phyloP scores from a whole-genome alignment of 2,888 invertebrate genomes.

The Archips crataeganus region DNA sequence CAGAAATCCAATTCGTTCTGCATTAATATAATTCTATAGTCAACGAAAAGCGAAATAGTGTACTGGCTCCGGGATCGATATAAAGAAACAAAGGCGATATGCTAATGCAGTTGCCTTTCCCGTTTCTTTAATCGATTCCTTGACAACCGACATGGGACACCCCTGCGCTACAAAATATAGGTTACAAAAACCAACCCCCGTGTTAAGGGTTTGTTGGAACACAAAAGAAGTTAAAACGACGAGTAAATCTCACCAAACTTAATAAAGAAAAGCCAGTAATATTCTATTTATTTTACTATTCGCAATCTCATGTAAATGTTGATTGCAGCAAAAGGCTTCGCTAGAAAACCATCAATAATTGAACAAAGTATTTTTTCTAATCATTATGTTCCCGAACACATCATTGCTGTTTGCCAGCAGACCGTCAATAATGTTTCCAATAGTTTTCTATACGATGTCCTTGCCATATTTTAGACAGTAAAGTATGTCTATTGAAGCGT shows the following conservation, averaged over 20 bases:
- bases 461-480: conserved; percentile 28
- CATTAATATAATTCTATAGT: background rate
- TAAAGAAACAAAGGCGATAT: conserved; percentile 43
- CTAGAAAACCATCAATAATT: background rate
- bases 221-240: background rate
- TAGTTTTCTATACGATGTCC: conserved; percentile 17
- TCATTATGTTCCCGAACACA: background rate
- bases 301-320: background rate
- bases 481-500: conserved; percentile 30
- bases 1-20: conserved; percentile 27
- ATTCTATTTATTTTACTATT: too few species aligned
- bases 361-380: background rate
- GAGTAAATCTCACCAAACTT: too few species aligned
- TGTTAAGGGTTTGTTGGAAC: conserved; percentile 13
- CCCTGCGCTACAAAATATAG: conserved; percentile 36
- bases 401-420: too few species aligned
- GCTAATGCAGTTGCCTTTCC: conserved; percentile 51
- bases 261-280: too few species aligned
- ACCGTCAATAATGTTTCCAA: conserved; percentile 7
- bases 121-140: conserved; percentile 46
- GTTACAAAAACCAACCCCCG: conserved; percentile 11
- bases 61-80: conserved; percentile 38
- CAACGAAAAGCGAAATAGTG: background rate
- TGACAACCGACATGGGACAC: conserved; percentile 44
- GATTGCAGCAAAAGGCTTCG: background rate